Evolutionary conservation across 2,888 invertebrate species (phyloP), one percentile per base, ranked within the genome.

Genomic region (Archips xylosteana): DNA sequence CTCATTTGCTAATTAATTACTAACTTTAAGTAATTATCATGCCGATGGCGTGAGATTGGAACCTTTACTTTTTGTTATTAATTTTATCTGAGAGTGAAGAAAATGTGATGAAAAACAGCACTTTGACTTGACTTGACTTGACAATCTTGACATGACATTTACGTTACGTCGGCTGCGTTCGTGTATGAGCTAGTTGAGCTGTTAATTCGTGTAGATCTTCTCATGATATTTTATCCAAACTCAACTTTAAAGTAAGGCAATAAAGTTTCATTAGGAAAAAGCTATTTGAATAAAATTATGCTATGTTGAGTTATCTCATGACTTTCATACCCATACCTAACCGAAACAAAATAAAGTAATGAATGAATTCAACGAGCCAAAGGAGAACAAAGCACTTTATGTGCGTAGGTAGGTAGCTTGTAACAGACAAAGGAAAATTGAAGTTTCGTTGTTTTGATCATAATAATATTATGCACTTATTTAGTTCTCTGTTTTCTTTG

Each of bases 61-160:
- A 68, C 60, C 51, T 74, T 23, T 54, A 15, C 51, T 54, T 23
- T 23, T 54, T 54, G 15, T 54, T 9, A 9, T 54, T 15, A 23
- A 15, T 23, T 23, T 49, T 54, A 23, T 54, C 23, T 45, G n/a
- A 54, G 9, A 15, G 2, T 8, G 23, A 23, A 12, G 12, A 45
- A 15, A 54, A 54, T 9, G 15, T 6, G 54, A 54, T 15, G 15
- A 74, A n/a, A 61, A 61, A 42, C 42, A 62, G 60, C 68, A 73
- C 60, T 47, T 65, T 59, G 63, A 45, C 45, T 13, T 5, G 5
- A 45, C 61, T 47, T 61, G 59, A 65, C 60, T 51, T 51, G n/a
- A n/a, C n/a, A n/a, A 23, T 23, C 23, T 1, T 23, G 23, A 23
- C 23, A 23, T 23, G 23, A 23, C 23, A 23, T 23, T 23, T 23